Evolutionary conservation across 2,888 invertebrate species (phyloP), one percentile per base, ranked within the genome.

Genomic region (Diaphora mendica): DNA sequence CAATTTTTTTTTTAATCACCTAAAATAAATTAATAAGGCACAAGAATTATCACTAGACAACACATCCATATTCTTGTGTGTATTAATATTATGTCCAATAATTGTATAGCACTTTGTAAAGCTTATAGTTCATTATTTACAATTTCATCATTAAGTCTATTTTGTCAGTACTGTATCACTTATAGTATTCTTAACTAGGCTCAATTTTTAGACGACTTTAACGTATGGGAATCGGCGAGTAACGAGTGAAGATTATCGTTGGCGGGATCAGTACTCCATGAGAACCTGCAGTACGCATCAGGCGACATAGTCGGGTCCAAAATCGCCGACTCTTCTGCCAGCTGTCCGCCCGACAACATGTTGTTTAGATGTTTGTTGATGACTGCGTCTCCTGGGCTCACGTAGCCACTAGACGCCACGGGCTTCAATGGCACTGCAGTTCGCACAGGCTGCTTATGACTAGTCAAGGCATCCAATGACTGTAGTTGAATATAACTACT

Each of bases 11-110:
- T 91, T 89, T 87, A 88, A 91, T 91, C 90, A 91, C 93, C 95
- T 95, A 95, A 95, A 94, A 95, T 95, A 95, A 95, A 94, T 95
- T 95, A 95, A 94, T 95, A 95, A 95, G 95, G 95, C 95, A 95
- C 95, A 91, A 94, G 91, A 93, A 91, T 93, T 95, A 95, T 95
- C 95, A 95, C 95, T 95, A 95, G 90, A 93, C 88, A 90, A 91
- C 92, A 94, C 92, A 92, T 91, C 85, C 90, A 91, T 87, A 87
- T 90, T 89, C 86, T 90, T 90, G 90, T 89, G 90, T 92, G 85
- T 90, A 91, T 90, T 87, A 87, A 88, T 86, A 90, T 90, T 89
- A 91, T 88, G 93, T 93, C 90, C 91, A 88, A 88, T 88, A 88
- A 86, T 88, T 87, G 86, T 90, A 90, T 88, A 93, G 88, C 91